phyloP scores from a whole-genome alignment of 2,113 vertebrate species.

The Zapus hudsonius region DNA sequence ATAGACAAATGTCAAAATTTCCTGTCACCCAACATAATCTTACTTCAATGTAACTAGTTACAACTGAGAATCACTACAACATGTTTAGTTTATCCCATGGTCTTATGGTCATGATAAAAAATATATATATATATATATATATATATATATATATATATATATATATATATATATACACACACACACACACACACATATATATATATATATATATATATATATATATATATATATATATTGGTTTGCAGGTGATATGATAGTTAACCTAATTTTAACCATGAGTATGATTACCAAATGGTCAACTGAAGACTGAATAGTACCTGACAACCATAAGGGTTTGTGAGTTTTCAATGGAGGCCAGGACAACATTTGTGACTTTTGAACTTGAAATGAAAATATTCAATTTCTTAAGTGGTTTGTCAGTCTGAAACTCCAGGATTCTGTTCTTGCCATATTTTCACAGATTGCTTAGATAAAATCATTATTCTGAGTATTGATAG shows the following conservation, averaged over 20 bases:
- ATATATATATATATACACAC: too few relatives aligned
- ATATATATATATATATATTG: too few relatives aligned
- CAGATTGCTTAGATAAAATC: conserved; percentile 76
- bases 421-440: conserved; percentile 66
- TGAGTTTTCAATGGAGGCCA: conserved; percentile 44
- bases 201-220: too few relatives aligned
- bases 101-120: neutral
- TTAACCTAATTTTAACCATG: conserved; percentile 65
- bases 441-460: conserved; percentile 80
- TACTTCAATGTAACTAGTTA: conserved; percentile 34
- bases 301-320: conserved; percentile 67
- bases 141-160: too few relatives aligned
- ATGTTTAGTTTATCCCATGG: neutral
- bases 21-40: conserved; percentile 65
- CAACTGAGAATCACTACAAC: conserved; percentile 56
- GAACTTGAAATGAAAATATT: conserved; percentile 64
- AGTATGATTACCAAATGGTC: conserved; percentile 53
- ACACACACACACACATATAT: neutral
- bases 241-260: conserved; percentile 58
- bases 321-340: conserved; percentile 18
- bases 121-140: too few relatives aligned
- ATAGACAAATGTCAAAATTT: conserved; percentile 42
- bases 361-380: conserved; percentile 55
- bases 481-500: conserved; percentile 80
- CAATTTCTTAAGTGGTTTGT: conserved; percentile 74